Percentiles rank a stretch among this genome's conserved stretches.
phyloP scores from a whole-genome alignment of 2,113 vertebrate species.

The Lonchura striata region DNA sequence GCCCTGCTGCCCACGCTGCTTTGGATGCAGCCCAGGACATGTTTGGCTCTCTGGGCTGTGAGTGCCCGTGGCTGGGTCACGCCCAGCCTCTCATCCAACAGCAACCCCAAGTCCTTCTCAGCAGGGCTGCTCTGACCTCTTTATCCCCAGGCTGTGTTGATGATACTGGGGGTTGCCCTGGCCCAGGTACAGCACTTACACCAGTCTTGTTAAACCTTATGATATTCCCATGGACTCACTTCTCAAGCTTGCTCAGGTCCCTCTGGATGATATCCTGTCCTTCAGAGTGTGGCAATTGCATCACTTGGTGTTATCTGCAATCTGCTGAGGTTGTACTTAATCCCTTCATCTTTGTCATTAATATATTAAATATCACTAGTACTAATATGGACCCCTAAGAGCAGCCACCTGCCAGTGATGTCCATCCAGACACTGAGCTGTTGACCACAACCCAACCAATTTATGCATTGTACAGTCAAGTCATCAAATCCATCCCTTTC shows the following conservation, averaged over 20 bases:
- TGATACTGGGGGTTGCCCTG: accelerated
- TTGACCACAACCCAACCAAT: not conserved
- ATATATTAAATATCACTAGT: not conserved
- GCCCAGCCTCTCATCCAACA: not conserved
- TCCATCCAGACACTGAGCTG: not conserved
- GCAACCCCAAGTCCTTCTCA: not conserved
- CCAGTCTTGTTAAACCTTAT: not conserved
- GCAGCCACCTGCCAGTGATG: not conserved
- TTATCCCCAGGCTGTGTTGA: not conserved
- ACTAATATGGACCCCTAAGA: no score
- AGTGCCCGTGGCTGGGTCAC: not conserved
- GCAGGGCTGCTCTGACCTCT: not conserved
- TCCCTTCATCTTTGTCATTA: not conserved
- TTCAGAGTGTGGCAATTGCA: not conserved
- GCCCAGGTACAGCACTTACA: not conserved
- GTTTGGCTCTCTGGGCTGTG: accelerated
- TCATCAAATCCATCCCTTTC: not conserved
- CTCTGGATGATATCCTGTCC: not conserved
- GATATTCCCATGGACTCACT: not conserved
- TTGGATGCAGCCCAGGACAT: not conserved
- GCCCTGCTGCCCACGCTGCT: accelerated
- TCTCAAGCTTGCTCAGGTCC: not conserved
- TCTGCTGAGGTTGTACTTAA: not conserved
- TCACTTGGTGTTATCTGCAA: not conserved
- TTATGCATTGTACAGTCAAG: not conserved